These are phyloP conservation scores for Drosophila ananassae DNA, from an alignment of 1,140 invertebrate species.

Conservation along the genomic window DNA sequence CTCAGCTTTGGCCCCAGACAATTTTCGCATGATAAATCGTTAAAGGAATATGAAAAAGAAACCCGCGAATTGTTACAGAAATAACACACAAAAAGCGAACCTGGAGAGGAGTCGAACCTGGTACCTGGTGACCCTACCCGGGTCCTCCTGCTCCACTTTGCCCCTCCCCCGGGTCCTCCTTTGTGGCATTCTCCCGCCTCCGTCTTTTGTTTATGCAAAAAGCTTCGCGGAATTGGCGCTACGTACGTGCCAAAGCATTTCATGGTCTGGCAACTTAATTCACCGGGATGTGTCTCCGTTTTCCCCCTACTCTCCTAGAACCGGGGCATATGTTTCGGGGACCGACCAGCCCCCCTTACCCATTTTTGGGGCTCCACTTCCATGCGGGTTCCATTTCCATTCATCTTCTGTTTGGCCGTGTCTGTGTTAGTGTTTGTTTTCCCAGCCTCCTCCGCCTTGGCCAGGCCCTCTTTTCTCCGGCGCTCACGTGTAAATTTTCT, in stretches of 20 bases:
- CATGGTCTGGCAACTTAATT: constrained; percentile 81
- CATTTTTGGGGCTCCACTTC: constrained; percentile 12
- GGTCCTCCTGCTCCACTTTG: not conserved
- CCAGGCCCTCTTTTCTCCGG: constrained; percentile 25
- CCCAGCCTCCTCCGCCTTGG: constrained; percentile 20
- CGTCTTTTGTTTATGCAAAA: constrained; percentile 78
- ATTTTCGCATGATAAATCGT: constrained; percentile 82
- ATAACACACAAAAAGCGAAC: constrained; percentile 55
- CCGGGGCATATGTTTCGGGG: constrained; percentile 17
- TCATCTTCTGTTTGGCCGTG: constrained; percentile 58
- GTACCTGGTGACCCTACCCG: constrained; percentile 10
- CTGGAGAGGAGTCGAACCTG: constrained; percentile 12
- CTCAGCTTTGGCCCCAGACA: constrained; percentile 61
- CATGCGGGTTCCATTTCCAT: constrained; percentile 50
- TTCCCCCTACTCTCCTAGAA: not conserved
- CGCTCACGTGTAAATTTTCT: constrained; percentile 80
- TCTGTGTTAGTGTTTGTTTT: constrained; percentile 53
- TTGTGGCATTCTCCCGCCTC: constrained; percentile 14
- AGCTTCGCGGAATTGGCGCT: constrained; percentile 77
- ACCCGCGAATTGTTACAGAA: constrained; percentile 74
- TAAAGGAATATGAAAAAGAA: constrained; percentile 78
- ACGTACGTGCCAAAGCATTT: constrained; percentile 80
- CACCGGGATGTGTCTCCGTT: constrained; percentile 40
- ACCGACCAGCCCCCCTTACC: not conserved
- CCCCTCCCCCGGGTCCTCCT: not conserved